phyloP scores from a whole-genome alignment of 2,888 invertebrate species.

The Lithophane semibrunnea region DNA sequence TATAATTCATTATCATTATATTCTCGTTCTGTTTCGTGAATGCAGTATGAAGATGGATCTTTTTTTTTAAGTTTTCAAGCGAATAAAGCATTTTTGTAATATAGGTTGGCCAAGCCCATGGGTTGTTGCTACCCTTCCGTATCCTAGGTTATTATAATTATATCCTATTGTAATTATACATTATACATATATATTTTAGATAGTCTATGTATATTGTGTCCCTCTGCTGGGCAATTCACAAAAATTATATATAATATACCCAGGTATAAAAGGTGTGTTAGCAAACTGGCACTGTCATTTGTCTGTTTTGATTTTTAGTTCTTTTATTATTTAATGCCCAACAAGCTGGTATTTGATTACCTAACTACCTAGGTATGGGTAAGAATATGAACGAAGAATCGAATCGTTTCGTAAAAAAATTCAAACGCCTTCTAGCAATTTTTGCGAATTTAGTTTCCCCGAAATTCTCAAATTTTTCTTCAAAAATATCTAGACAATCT shows the following conservation, averaged over 20 bases:
- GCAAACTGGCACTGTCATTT: no score
- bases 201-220: no score
- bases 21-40: conserved; percentile 42
- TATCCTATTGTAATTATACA: no score
- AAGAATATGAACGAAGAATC: neutral
- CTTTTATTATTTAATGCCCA: neutral
- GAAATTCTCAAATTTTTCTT: neutral
- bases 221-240: no score
- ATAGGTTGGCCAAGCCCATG: no score
- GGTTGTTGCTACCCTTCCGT: no score
- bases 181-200: no score
- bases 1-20: conserved; percentile 66
- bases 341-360: neutral
- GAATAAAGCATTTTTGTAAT: neutral
- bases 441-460: neutral
- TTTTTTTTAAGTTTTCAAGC: neutral
- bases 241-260: no score
- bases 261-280: no score
- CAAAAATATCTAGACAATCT: neutral
- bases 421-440: neutral
- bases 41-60: conserved; percentile 40
- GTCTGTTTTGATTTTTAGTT: no score
- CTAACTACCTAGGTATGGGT: no score
- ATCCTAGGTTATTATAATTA: neutral
- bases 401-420: neutral